Percentiles rank a stretch among this genome's conserved stretches.
These are phyloP conservation scores for Barbus barbus DNA, from an alignment of 2,113 vertebrate genomes.

Conservation along the genomic window DNA sequence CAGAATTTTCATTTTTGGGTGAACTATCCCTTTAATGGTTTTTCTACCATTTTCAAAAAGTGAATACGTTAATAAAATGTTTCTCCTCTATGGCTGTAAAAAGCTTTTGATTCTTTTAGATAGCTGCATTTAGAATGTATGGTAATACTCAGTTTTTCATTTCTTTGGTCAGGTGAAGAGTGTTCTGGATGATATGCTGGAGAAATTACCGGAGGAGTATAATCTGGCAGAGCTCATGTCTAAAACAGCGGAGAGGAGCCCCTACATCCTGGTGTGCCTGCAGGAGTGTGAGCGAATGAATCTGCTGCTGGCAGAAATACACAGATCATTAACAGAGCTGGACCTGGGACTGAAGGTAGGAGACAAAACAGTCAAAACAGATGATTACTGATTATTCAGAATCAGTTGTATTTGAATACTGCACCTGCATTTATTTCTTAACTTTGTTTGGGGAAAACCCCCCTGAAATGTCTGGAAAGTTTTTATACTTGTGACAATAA, in stretches of 20 bases:
- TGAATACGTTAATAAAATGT: too few species aligned
- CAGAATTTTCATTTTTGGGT: too few species aligned
- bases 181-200: slow-evolving; percentile 77
- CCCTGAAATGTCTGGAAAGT: too few species aligned
- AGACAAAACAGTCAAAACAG: neutral
- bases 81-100: too few species aligned
- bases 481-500: too few species aligned
- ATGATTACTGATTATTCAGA: too few species aligned
- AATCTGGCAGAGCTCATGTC: slow-evolving; percentile 75
- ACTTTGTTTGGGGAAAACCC: too few species aligned
- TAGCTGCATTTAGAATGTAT: neutral
- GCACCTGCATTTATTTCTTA: too few species aligned
- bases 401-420: too few species aligned
- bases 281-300: slow-evolving; percentile 84
- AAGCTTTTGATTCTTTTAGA: neutral
- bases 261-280: slow-evolving; percentile 75
- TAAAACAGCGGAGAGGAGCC: slow-evolving; percentile 68
- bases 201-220: slow-evolving; percentile 82
- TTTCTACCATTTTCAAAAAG: too few species aligned
- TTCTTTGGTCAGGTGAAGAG: slow-evolving; percentile 73
- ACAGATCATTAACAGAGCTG: slow-evolving; percentile 74
- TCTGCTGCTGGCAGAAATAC: slow-evolving; percentile 74
- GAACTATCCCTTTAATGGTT: too few species aligned
- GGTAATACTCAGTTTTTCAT: neutral
- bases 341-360: slow-evolving; percentile 78